Evolutionary conservation across 2,113 vertebrate species (phyloP), one percentile per base, ranked within the genome.

Genomic region (Dolichotis patagonum): DNA sequence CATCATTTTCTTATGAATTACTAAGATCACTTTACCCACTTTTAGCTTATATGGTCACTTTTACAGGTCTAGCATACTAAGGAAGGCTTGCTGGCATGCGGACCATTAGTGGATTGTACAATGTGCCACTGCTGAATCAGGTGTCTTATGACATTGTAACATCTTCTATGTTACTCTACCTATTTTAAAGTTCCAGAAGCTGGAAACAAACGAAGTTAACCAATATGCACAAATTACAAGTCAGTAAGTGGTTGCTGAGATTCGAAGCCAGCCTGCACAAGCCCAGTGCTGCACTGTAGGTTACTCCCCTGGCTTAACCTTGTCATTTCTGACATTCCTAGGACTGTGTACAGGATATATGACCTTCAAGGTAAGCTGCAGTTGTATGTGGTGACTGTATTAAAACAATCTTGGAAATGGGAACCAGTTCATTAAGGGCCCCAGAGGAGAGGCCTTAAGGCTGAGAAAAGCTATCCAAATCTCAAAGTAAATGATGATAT

Each of bases 71-170:
- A 6, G 10, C 10, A 1, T 56, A 62, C 10, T 56, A 49, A 43
- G 4, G 3, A 54, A 73, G 20, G 3, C 2, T 0, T 54, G 1
- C 4, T 3, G 46, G 28, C n/a, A 73, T 41, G 16, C 24, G 22
- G 14, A 30, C 24, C 7, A 67, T 14, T n/a, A 71, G 71, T 41
- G 2, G 14, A 35, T 49, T 9, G 7, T 52, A 14, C 43, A 35
- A 3, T 17, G 35, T 41, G 5, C 7, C 17, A 38, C 35, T 75
- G n/a, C 6, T 67, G 30, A 19, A 10, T 41, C 49, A 38, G 71
- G 28, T 0, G 65, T 10, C 30, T 38, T 17, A 20, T 13, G 22
- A 71, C 7, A 56, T 7, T 41, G 24, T 71, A 38, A 9, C 14
- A 52, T 65, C 38, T 83, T 75, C 58, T 89, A 2, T 35, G 7